These are phyloP conservation scores for Arothron firmamentum DNA, from an alignment of 2,113 vertebrate species.

Conservation along the genomic window DNA sequence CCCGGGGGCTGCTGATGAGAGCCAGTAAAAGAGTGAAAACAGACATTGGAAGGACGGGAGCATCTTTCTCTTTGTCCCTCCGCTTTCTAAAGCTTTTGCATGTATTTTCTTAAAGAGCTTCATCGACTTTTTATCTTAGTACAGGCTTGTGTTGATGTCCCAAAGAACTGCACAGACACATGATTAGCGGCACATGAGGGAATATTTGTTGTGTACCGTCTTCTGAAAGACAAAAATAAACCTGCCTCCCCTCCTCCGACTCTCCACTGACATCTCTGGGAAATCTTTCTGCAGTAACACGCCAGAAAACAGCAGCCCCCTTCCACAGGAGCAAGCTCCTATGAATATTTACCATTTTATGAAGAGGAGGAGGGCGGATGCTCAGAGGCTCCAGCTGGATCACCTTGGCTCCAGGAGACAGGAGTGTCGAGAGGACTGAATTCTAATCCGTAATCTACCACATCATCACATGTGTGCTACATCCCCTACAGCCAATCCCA, in stretches of 20 bases:
- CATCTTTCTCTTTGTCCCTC: not conserved
- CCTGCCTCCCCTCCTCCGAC: conserved; percentile 6
- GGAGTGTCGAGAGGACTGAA: too few species aligned
- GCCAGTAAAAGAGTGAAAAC: conserved; percentile 3
- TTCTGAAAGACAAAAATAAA: conserved; percentile 44
- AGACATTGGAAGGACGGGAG: not conserved
- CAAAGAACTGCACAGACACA: conserved; percentile 14
- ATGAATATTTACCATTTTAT: too few species aligned
- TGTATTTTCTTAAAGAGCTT: not conserved
- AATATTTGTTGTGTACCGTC: conserved; percentile 40
- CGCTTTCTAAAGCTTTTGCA: too few species aligned
- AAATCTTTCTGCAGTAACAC: conserved; percentile 24
- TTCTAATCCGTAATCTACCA: too few species aligned
- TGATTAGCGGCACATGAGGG: conserved; percentile 8
- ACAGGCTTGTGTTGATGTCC: conserved; percentile 27
- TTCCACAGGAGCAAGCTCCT: not conserved
- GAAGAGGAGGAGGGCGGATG: too few species aligned
- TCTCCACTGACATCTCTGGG: conserved; percentile 10
- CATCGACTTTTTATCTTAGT: not conserved
- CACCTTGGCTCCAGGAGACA: too few species aligned
- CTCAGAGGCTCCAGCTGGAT: too few species aligned
- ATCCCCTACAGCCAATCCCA: too few species aligned
- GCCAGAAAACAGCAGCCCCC: not conserved
- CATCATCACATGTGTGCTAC: too few species aligned
- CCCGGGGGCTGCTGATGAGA: conserved; percentile 12